Percentiles rank a stretch among this genome's conserved stretches.
Evolutionary conservation across 2,888 invertebrate species (phyloP).

Genomic region (Acrobasis repandana): DNA sequence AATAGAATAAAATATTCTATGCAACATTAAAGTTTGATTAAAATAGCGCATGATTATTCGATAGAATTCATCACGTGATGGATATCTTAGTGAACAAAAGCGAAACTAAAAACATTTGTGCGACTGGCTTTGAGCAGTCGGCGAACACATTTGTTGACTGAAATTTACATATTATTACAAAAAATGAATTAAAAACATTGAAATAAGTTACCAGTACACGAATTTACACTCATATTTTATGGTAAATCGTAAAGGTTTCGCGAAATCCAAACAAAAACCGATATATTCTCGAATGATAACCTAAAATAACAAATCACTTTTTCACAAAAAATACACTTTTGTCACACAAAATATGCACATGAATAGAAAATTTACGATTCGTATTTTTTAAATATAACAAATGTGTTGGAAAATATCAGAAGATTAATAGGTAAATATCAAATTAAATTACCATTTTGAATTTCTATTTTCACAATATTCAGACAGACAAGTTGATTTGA

Average conservation of each 20-base stretch:
- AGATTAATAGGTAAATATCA: slow-evolving; percentile 53
- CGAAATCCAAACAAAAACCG: slow-evolving; percentile 26
- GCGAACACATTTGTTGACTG: neutral
- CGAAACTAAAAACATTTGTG: slow-evolving; percentile 55
- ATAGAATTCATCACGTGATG: slow-evolving; percentile 23
- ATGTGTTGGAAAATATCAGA: slow-evolving; percentile 21
- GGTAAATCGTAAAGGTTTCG: neutral
- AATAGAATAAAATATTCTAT: neutral
- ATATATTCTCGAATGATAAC: slow-evolving; percentile 29
- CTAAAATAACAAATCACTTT: slow-evolving; percentile 37
- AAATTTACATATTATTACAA: neutral
- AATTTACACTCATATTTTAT: neutral
- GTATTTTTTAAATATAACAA: neutral
- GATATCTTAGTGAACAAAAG: slow-evolving; percentile 38
- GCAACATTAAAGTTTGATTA: neutral
- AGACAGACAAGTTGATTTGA: no score
- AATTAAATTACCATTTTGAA: slow-evolving; percentile 75
- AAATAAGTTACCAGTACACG: neutral
- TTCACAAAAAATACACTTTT: slow-evolving; percentile 41
- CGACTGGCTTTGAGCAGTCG: neutral
- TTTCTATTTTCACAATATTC: slow-evolving; percentile 44
- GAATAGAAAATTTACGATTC: slow-evolving; percentile 32
- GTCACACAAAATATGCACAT: slow-evolving; percentile 48
- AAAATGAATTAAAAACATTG: neutral
- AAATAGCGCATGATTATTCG: neutral